phyloP scores from a whole-genome alignment of 1,140 invertebrate genomes.

The Drosophila malerkotliana region DNA sequence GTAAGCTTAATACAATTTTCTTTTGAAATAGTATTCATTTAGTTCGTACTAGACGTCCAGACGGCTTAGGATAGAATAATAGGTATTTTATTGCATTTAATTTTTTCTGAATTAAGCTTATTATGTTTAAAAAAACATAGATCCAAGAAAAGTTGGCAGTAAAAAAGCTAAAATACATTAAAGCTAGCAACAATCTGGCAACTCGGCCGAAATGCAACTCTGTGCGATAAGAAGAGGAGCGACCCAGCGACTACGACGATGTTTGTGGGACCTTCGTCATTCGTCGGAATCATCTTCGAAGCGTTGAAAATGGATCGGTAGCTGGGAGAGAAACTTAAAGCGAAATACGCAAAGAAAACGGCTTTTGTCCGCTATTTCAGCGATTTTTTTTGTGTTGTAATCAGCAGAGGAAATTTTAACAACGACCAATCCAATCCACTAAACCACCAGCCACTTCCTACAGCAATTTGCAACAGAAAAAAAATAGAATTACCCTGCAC shows the following conservation, averaged over 20 bases:
- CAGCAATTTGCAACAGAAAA: conserved; percentile 52
- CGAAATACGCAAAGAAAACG: conserved; percentile 84
- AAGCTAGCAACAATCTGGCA: no score
- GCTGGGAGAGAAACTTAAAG: conserved; percentile 78
- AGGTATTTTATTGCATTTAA: no score
- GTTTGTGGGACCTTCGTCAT: conserved; percentile 9
- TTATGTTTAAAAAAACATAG: no score
- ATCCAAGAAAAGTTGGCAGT: no score
- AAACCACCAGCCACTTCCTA: conserved; percentile 60
- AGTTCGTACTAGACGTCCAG: no score
- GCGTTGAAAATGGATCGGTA: conserved; percentile 84
- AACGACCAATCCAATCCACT: conserved; percentile 57
- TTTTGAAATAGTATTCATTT: no score
- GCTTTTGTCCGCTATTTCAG: conserved; percentile 85
- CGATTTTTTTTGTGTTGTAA: conserved; percentile 83
- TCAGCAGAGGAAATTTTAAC: conserved; percentile 76
- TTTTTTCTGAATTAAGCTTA: no score
- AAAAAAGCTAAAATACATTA: no score
- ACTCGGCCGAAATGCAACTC: background rate
- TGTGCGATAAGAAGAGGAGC: background rate
- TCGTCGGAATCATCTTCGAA: conserved; percentile 81
- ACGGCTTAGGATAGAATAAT: no score
- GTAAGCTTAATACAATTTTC: no score
- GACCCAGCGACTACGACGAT: background rate
- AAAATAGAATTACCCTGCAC: conserved; percentile 60